Base-by-base conservation (phyloP, 1,140 invertebrate genomes). In the Paramacrobiotus metropolitanus region DNA sequence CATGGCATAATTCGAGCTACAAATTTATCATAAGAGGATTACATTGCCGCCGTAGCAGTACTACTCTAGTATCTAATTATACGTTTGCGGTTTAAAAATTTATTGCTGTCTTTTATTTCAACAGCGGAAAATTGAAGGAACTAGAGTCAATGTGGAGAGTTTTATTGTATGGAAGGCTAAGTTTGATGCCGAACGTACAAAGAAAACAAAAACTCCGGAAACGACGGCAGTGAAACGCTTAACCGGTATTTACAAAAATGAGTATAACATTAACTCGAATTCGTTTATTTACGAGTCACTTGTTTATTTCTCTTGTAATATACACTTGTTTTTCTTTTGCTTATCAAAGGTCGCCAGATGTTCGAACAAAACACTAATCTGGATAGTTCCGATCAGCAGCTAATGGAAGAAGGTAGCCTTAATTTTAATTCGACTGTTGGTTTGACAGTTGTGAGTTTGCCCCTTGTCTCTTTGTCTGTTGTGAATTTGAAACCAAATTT, bases 361-460 rank as follows among this genome's bases (percentile, higher is more conserved):
- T 97, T 97, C 75, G 80, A 94, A 73, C 81, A 77, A 62, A 91
- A 97, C 74, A 84, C 83, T 65, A 87, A 87, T 2, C 77, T 96
- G 60, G 87, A 86, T 76, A 86, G 94, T 69, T 95, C 90, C 44
- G 92, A 97, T 77, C 79, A 95, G 21, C 87, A 90, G 75, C 95
- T 93, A 74, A 77, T 93, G 60, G 84, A 91, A 73, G 86, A 87
- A 77, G 86, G 86, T 83, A 60, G 21, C 20, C 18, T 3, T 2
- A 15, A 55, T n/a, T n/a, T n/a, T n/a, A n/a, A n/a, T n/a, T n/a
- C n/a, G n/a, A n/a, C n/a, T n/a, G n/a, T n/a, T n/a, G n/a, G n/a
- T n/a, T n/a, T n/a, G n/a, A n/a, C n/a, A n/a, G n/a, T n/a, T n/a
- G n/a, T n/a, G n/a, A n/a, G n/a, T n/a, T n/a, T n/a, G n/a, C n/a